These are phyloP conservation scores for Takifugu flavidus DNA, from an alignment of 2,113 vertebrate genomes.

Conservation along the genomic window DNA sequence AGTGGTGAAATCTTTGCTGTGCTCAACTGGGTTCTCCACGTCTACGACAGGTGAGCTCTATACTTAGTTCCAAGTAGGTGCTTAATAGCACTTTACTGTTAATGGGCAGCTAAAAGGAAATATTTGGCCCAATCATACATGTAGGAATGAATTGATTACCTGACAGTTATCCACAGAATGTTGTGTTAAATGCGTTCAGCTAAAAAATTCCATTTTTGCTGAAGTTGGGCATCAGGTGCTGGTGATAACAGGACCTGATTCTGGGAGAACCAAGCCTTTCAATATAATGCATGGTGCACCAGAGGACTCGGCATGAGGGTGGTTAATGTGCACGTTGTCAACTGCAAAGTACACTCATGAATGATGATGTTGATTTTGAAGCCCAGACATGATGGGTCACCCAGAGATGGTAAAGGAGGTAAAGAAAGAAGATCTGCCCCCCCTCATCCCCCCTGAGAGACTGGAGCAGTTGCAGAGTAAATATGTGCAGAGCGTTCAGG, in stretches of 20 bases:
- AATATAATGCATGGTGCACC: too few relatives aligned
- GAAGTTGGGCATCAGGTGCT: too few relatives aligned
- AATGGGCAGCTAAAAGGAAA: not conserved
- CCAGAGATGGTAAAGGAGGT: slow-evolving; percentile 82
- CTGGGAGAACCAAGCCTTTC: too few relatives aligned
- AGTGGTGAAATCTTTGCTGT: slow-evolving; percentile 87
- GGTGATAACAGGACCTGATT: too few relatives aligned
- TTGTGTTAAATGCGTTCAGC: too few relatives aligned
- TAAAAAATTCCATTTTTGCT: too few relatives aligned
- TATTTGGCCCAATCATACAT: too few relatives aligned
- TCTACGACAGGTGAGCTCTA: slow-evolving; percentile 83
- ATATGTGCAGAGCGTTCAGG: slow-evolving; percentile 86
- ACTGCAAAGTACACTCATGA: not conserved
- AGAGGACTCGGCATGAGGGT: not conserved
- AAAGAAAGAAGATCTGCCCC: slow-evolving; percentile 77
- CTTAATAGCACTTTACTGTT: not conserved
- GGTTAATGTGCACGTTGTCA: not conserved
- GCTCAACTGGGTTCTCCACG: slow-evolving; percentile 86
- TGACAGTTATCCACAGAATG: too few relatives aligned
- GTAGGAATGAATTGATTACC: too few relatives aligned
- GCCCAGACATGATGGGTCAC: slow-evolving; percentile 90
- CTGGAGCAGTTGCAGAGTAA: slow-evolving; percentile 85
- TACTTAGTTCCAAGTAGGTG: too few relatives aligned
- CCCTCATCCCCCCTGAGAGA: slow-evolving; percentile 82
- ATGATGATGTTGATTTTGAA: slow-evolving; percentile 51